Base-by-base conservation (phyloP, 2,888 invertebrate species). In the Philereme transversata region DNA sequence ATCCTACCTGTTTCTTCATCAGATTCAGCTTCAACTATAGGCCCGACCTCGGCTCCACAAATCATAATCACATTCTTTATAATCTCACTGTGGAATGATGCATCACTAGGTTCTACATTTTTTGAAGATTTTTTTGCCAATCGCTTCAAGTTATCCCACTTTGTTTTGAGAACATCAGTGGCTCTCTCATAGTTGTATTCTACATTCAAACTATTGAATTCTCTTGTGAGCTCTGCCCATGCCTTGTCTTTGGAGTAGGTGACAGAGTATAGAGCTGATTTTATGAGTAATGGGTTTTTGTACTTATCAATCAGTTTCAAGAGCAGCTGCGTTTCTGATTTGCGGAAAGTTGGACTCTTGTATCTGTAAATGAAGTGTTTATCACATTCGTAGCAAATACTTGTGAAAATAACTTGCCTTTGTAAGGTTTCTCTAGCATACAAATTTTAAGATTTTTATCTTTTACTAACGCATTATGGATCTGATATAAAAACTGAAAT, bases 111-210 rank as follows among this genome's bases (percentile, higher is more conserved):
- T 60, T 85, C 80, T 50, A 83, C 57, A 69, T 85, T 86, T 59
- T 83, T 83, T 6, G 84, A 73, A 3, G 77, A 33, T 61, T 77
- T 86, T 43, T 80, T 79, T 6, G 81, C 83, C 33, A 74, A 73
- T 47, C 75, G 84, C 58, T 90, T 90, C 40, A 92, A 70, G 65
- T 91, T 91, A 4, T 85, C 84, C 88, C 88, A 90, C 72, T 90
- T 91, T 3, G 71, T 82, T 72, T 82, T 89, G 52, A 90, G 73
- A 41, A 73, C 75, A 44, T 88, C 86, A 10, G 69, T 60, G 62
- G 69, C 81, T 60, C 90, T 81, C 1, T 72, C 67, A 61, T 81
- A 67, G 43, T 72, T 74, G 46, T 80, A 66, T 45, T 70, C 74
- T 46, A 85, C 78, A 4, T 80, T 82, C 53, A 76, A 71, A 6